These are phyloP conservation scores for Ichneumoninae sp. DNA, from an alignment of 2,888 invertebrate species.

Conservation along the genomic window DNA sequence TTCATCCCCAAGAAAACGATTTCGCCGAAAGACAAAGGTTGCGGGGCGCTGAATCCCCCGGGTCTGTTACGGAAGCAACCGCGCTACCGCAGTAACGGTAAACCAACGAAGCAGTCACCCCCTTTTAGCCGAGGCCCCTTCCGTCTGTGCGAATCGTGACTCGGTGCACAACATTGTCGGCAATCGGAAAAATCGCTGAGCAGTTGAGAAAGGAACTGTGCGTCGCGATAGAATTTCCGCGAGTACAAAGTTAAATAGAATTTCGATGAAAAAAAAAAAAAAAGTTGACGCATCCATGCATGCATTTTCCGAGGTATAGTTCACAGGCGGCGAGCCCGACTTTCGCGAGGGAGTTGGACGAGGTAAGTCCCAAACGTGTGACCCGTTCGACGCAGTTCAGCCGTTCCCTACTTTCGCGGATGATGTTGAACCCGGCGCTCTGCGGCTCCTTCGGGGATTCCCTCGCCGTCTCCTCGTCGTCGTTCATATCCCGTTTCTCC, in stretches of 20 bases:
- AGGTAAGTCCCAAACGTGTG: conserved; percentile 7
- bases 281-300: not conserved
- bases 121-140: not conserved
- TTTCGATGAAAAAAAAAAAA: conserved; percentile 10
- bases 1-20: not conserved
- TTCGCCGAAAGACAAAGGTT: not conserved
- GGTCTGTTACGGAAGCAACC: not conserved
- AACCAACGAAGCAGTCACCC: conserved; percentile 16
- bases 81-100: not conserved
- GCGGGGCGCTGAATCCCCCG: not conserved
- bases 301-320: not conserved
- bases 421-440: conserved; percentile 2
- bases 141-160: not conserved
- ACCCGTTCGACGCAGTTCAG: conserved; percentile 1
- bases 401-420: conserved; percentile 1
- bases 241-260: not conserved
- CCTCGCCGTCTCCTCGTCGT: conserved; percentile 14
- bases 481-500: conserved; percentile 8
- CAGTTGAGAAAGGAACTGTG: too few species aligned
- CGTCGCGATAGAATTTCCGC: not conserved
- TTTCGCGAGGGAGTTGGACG: conserved; percentile 10
- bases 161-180: too few species aligned
- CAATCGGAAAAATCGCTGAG: too few species aligned
- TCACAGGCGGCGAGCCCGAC: not conserved
- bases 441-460: conserved; percentile 32